Base-by-base conservation (phyloP, 1,140 invertebrate species). In the Pogonomyrmex californicus region DNA sequence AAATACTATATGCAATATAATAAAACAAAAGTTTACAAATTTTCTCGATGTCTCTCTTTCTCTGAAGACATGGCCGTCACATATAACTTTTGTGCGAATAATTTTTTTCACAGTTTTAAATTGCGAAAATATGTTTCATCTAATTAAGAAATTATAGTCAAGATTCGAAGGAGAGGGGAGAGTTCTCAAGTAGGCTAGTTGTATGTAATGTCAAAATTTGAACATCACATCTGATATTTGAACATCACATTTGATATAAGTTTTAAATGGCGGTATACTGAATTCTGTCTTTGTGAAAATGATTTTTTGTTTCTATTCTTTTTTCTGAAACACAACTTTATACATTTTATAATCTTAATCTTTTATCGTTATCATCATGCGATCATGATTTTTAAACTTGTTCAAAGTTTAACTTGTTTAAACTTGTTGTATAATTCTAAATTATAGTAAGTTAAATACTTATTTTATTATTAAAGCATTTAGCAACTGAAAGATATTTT, bases 161-260 rank as follows among this genome's bases (percentile, higher is more conserved):
- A 68, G 30, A 30, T 49, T 68, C 23, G 41, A 2, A 10, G 41
- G 23, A 23, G 23, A 23, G 23, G 23, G 0, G 0, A 23, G 23
- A 23, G 14, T 49, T 2, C 23, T 30, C 7, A 41, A 49, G 30
- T 30, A 49, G 44, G 5, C n/a, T 7, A 68, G 30, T 68, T 68
- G 23, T 49, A 49, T 47, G 63, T 66, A 49, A 30, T 12, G 5
- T 17, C 5, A 68, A 68, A 47, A 68, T 23, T 68, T 68, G 47
- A 68, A 47, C 49, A n/a, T 38, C 65, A 23, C 65, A 14, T 44
- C 23, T n/a, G 33, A 68, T 68, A 47, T 68, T 47, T n/a, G n/a
- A n/a, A n/a, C 41, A 30, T 68, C 12, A n/a, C n/a, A n/a, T n/a
- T n/a, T n/a, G n/a, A n/a, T 41, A 66, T 44, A 49, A 23, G 23